Evolutionary conservation across 1,140 invertebrate species (phyloP).

Genomic region (Mercenaria mercenaria): DNA sequence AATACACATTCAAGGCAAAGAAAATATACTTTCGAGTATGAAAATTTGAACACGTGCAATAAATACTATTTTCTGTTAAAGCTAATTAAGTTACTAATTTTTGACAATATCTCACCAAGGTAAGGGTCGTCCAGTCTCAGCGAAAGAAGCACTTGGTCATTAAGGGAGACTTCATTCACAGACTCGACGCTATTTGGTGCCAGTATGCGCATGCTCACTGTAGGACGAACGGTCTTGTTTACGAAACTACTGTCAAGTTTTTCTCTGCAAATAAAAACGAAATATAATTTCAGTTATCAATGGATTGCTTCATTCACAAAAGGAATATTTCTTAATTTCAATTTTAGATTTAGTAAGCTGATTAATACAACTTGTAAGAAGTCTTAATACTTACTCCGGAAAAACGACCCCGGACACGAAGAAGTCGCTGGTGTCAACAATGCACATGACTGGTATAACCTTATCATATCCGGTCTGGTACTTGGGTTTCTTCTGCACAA

Average conservation of each 20-base stretch:
- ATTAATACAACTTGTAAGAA: too few relatives aligned
- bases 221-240: constrained; percentile 68
- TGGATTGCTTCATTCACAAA: too few relatives aligned
- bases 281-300: too few relatives aligned
- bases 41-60: too few relatives aligned
- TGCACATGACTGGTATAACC: constrained; percentile 70
- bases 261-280: not conserved
- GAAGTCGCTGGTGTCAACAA: constrained; percentile 66
- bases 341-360: too few relatives aligned
- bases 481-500: constrained; percentile 64
- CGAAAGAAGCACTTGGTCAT: constrained; percentile 59
- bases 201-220: constrained; percentile 59
- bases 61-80: too few relatives aligned
- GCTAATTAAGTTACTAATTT: too few relatives aligned
- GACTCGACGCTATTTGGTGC: not conserved
- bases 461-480: constrained; percentile 69
- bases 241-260: not conserved
- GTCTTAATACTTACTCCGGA: constrained; percentile 65
- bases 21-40: too few relatives aligned
- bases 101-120: constrained; percentile 47
- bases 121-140: constrained; percentile 63
- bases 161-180: constrained; percentile 48
- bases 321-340: too few relatives aligned
- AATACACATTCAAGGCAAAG: too few relatives aligned
- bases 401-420: constrained; percentile 38